Percentiles rank a stretch among this genome's conserved stretches.
Evolutionary conservation across 2,888 invertebrate genomes (phyloP).

Genomic region (Tromatobia lineatoria): DNA sequence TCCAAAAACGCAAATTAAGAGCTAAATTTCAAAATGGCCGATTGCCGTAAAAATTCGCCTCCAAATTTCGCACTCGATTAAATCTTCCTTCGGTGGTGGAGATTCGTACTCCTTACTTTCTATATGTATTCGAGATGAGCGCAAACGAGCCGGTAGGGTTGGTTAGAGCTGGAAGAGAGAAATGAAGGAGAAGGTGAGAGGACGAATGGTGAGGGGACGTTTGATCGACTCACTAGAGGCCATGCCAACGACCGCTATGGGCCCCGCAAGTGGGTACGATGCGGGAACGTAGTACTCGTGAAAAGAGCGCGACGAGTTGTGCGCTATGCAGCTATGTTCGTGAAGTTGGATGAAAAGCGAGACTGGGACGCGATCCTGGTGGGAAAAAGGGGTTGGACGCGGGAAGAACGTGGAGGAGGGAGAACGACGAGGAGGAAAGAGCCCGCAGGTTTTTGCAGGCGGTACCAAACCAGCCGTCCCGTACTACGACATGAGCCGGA

Average conservation of each 20-base stretch:
- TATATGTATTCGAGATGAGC: constrained; percentile 40
- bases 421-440: constrained; percentile 66
- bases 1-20: too few species aligned
- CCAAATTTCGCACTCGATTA: constrained; percentile 38
- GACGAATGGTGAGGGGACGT: constrained; percentile 54
- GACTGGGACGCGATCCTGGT: constrained; percentile 42
- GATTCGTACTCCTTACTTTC: constrained; percentile 50
- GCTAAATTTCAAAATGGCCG: background rate
- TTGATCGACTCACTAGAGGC: constrained; percentile 65
- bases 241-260: constrained; percentile 57
- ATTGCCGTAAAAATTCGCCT: constrained; percentile 9
- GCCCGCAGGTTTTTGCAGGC: constrained; percentile 75
- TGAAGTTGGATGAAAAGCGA: constrained; percentile 54
- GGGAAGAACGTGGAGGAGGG: constrained; percentile 65
- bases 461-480: constrained; percentile 71
- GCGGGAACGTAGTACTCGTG: constrained; percentile 46
- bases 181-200: constrained; percentile 56
- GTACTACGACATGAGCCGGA: constrained; percentile 74
- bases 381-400: constrained; percentile 52
- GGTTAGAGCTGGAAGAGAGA: constrained; percentile 58
- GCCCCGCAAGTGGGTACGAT: constrained; percentile 56
- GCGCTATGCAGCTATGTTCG: background rate
- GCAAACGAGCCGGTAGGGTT: constrained; percentile 60
- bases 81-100: constrained; percentile 25
- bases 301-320: constrained; percentile 51